A percentile compares a stretch with the other conserved stretches of the same genome.
Conservation (phyloP, 2,797 vertebrate species). For the Cynopterus sphinx region DNA sequence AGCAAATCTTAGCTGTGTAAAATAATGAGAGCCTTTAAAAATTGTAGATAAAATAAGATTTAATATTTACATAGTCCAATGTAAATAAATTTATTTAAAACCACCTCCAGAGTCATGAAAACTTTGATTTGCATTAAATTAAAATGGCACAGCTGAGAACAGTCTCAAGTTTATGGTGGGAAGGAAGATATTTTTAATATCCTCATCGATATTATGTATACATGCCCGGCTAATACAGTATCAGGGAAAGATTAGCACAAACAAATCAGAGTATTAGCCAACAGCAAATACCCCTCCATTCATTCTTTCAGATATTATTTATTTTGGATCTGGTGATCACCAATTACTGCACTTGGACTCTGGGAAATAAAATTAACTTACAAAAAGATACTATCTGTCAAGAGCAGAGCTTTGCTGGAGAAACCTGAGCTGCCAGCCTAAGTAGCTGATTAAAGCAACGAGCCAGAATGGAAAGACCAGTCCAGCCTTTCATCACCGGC, state of each 20-base stretch:
- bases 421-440: background rate
- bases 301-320: background rate
- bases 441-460: background rate
- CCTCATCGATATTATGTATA: background rate
- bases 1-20: background rate
- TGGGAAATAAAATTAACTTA: background rate
- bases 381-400: background rate
- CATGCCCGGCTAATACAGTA: background rate
- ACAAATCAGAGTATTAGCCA: background rate
- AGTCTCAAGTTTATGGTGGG: background rate
- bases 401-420: background rate
- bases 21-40: background rate
- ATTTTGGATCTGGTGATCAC: background rate
- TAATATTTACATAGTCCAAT: background rate
- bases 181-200: background rate
- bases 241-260: background rate
- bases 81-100: background rate
- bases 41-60: background rate
- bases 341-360: background rate
- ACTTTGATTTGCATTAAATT: background rate
- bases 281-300: background rate
- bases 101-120: background rate
- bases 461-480: background rate
- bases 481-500: background rate
- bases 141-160: background rate